A percentile compares a stretch with the other conserved stretches of the same genome.
These are phyloP conservation scores for Cryptocheilus praepositus DNA, from an alignment of 2,888 invertebrate species.

Conservation along the genomic window DNA sequence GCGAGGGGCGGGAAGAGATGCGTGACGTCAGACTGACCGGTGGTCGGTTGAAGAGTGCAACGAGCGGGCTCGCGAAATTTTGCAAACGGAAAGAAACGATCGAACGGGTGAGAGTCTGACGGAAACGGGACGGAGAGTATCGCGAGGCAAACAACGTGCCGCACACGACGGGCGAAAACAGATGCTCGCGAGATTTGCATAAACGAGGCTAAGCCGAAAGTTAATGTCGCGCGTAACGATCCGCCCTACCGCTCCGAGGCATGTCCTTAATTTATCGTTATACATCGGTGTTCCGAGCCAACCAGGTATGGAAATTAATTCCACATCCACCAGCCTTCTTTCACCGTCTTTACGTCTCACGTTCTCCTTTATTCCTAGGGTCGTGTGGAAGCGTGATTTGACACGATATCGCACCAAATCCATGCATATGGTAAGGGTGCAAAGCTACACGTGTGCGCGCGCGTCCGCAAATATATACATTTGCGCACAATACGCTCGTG, in stretches of 20 bases:
- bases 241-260: constrained; percentile 39
- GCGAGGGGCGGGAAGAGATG: constrained; percentile 24
- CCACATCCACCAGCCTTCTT: constrained; percentile 32
- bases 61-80: background rate
- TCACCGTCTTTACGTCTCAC: constrained; percentile 1
- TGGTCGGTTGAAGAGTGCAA: constrained; percentile 2
- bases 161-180: constrained; percentile 53
- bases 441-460: too few relatives aligned
- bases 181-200: constrained; percentile 67
- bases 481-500: too few relatives aligned
- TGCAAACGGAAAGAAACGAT: constrained; percentile 1
- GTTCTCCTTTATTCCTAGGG: constrained; percentile 1
- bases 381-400: too few relatives aligned
- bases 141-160: constrained; percentile 24
- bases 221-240: constrained; percentile 61
- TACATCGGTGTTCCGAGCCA: constrained; percentile 58
- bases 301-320: constrained; percentile 59
- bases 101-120: constrained; percentile 12
- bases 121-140: constrained; percentile 37
- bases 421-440: too few relatives aligned
- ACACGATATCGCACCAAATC: too few relatives aligned
- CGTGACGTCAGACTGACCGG: constrained; percentile 39
- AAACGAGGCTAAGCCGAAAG: constrained; percentile 64
- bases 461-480: too few relatives aligned
- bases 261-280: constrained; percentile 54